Conservation (phyloP, 1,140 invertebrate genomes). For the Drosophila saltans region DNA sequence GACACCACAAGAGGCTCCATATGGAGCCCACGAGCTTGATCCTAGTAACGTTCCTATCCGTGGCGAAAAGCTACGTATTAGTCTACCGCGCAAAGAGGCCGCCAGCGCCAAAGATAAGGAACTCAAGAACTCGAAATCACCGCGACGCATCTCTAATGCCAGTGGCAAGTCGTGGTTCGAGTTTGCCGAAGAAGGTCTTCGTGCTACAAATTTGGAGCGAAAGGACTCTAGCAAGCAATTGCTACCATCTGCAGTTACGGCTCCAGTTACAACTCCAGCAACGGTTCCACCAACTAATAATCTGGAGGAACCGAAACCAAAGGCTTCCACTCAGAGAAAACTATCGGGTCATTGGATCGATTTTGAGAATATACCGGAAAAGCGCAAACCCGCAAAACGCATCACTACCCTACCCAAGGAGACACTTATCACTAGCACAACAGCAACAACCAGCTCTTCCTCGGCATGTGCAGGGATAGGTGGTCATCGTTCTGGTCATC, state of each 20-base stretch:
- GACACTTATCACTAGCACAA: slow-evolving; percentile 53
- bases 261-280: slow-evolving; percentile 31
- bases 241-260: slow-evolving; percentile 33
- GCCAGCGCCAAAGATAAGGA: slow-evolving; percentile 65
- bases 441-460: slow-evolving; percentile 40
- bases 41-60: slow-evolving; percentile 53
- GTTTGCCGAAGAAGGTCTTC: slow-evolving; percentile 86
- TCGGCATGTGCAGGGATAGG: slow-evolving; percentile 50
- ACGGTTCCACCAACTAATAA: slow-evolving; percentile 57
- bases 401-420: slow-evolving; percentile 89
- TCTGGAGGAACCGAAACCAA: slow-evolving; percentile 63
- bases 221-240: slow-evolving; percentile 76
- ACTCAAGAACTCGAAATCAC: slow-evolving; percentile 81
- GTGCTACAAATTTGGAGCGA: slow-evolving; percentile 71
- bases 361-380: slow-evolving; percentile 93
- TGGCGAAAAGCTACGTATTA: slow-evolving; percentile 88
- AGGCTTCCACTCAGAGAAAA: slow-evolving; percentile 70
- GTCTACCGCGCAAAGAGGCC: slow-evolving; percentile 86
- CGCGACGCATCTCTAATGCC: slow-evolving; percentile 83
- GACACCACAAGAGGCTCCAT: slow-evolving; percentile 73
- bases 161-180: slow-evolving; percentile 86
- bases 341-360: slow-evolving; percentile 89
- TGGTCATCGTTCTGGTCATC: slow-evolving; percentile 43
- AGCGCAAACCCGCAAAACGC: slow-evolving; percentile 89
- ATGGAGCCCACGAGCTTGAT: slow-evolving; percentile 53